Evolutionary conservation across 2,888 invertebrate genomes (phyloP), one percentile per base, ranked within the genome.

Genomic region (Agrilus mali): DNA sequence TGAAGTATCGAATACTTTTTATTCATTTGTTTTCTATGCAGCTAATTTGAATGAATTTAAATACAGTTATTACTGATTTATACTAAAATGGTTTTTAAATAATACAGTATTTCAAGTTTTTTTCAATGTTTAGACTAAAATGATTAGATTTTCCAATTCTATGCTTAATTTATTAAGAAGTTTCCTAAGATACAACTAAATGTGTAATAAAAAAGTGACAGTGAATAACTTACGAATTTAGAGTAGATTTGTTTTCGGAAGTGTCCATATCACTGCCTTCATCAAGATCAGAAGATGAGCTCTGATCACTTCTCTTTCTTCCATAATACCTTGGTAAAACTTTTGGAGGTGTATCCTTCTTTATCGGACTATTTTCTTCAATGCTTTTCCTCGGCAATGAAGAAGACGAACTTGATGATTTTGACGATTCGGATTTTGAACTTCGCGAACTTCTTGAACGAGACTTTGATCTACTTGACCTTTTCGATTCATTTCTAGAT

Each of bases 301-400:
- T 72, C 36, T 71, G 69, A 50, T 73, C 70, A 33, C 71, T 73
- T 45, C 70, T 70, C 50, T 69, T 72, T 34, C 75, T 63, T 17
- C 77, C 77, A 53, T 77, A 77, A 55, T 77, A 77, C 44, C 75
- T 66, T 42, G 73, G 71, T 2, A 72, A 55, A 5, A 66, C 55
- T 47, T 59, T 64, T 4, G 62, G 62, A 8, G 62, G 58, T 27
- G 61, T 53, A 40, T 54, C 54, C 33, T 45, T 46, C 40, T 55
- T 60, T 44, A 48, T 41, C 4, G 61, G 40, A 52, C 49, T 40
- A 43, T 50, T 43, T 49, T 49, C 40, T 41, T 51, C 50, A 37
- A 44, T 53, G 49, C 48, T 55, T 7, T 47, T 50, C 31, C 42
- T 45, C 16, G 35, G 40, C 22, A n/a, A 34, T 17, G 44, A 13